Percentiles rank a stretch among this genome's conserved stretches.
Evolutionary conservation across 2,113 vertebrate species (phyloP).

Genomic region (Recurvirostra avosetta): DNA sequence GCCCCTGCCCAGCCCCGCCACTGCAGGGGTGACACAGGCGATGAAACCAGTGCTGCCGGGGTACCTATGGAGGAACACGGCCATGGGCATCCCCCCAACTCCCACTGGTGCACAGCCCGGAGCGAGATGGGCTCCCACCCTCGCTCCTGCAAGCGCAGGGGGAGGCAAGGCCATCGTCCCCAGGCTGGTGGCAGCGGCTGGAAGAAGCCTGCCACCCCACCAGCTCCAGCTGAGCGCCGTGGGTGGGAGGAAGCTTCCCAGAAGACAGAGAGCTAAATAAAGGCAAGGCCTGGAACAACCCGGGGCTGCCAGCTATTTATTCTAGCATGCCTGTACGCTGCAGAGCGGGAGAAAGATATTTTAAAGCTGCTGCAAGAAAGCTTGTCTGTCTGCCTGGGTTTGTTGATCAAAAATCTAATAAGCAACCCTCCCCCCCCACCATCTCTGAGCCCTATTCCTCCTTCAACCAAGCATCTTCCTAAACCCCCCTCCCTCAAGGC

Average conservation of each 20-base stretch:
- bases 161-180: accelerated
- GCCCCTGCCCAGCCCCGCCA: not conserved
- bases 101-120: accelerated
- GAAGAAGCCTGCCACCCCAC: not conserved
- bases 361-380: slow-evolving; percentile 1
- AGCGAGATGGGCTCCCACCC: accelerated
- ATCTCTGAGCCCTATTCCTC: not conserved
- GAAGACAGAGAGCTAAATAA: slow-evolving; percentile 41
- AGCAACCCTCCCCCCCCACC: not conserved
- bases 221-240: not conserved
- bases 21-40: not conserved
- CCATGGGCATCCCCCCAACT: accelerated
- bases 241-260: slow-evolving; percentile 49
- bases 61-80: accelerated
- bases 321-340: not conserved
- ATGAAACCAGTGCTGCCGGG: accelerated
- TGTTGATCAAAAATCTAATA: not conserved
- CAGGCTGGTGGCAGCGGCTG: accelerated
- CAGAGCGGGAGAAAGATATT: not conserved
- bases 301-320: slow-evolving; percentile 46
- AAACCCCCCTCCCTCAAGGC: not conserved
- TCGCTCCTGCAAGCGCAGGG: accelerated
- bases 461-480: not conserved
- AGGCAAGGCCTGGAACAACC: slow-evolving; percentile 27
- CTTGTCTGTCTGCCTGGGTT: not conserved